Evolutionary conservation across 1,140 invertebrate species (phyloP).

Genomic region (Brachionus manjavacas): DNA sequence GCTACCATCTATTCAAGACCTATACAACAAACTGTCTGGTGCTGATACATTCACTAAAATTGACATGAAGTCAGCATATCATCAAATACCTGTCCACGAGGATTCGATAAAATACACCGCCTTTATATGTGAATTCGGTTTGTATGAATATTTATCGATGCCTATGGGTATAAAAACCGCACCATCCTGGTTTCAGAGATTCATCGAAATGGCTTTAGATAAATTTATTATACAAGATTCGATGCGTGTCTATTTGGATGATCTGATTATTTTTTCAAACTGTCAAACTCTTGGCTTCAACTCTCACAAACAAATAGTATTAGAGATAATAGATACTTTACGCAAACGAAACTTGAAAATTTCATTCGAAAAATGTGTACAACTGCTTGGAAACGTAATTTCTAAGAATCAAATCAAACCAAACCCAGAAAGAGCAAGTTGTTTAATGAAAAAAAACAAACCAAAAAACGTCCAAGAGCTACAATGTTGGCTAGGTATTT

Average conservation of each 20-base stretch:
- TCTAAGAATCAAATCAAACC: neutral
- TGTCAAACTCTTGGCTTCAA: neutral
- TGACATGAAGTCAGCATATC: neutral
- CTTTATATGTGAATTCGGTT: neutral
- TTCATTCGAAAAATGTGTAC: conserved; percentile 18
- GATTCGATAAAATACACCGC: neutral
- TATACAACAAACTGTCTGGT: neutral
- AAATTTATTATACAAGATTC: neutral
- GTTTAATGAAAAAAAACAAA: neutral
- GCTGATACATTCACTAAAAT: neutral
- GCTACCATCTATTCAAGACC: neutral
- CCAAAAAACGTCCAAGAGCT: conserved; percentile 51
- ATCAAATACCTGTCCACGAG: neutral
- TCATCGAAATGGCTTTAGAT: conserved; percentile 40
- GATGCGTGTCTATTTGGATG: neutral
- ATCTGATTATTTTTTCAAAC: neutral
- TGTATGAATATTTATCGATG: conserved; percentile 43
- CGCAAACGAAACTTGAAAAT: neutral
- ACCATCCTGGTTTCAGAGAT: conserved; percentile 38
- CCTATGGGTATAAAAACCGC: conserved; percentile 40
- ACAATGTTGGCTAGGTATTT: conserved; percentile 49
- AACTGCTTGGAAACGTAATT: neutral
- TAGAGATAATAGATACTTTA: neutral
- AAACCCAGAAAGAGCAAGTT: neutral
- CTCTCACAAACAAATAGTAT: neutral